A percentile compares a stretch with the other conserved stretches of the same genome.
Conservation (phyloP, 1,140 invertebrate species). For the Cydia splendana region DNA sequence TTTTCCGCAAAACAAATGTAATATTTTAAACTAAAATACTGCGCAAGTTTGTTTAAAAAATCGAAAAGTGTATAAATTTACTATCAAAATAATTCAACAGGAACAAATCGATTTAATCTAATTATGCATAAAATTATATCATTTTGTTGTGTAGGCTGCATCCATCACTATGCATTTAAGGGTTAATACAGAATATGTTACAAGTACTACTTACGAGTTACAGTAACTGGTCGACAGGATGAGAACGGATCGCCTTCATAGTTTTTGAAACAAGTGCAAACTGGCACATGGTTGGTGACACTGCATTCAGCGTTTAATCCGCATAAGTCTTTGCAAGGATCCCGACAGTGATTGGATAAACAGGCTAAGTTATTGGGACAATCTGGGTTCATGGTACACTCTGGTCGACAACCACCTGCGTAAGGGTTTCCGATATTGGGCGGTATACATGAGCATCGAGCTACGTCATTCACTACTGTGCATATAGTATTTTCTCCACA, state of each 20-base stretch:
- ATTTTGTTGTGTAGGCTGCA: too few species aligned
- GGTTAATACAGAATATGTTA: neutral
- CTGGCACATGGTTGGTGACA: slow-evolving; percentile 90
- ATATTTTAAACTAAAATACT: too few species aligned
- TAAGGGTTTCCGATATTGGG: slow-evolving; percentile 92
- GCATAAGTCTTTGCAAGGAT: slow-evolving; percentile 94
- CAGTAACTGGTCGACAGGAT: slow-evolving; percentile 84
- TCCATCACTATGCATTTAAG: too few species aligned
- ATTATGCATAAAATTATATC: too few species aligned
- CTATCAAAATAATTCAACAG: too few species aligned
- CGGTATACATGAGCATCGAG: slow-evolving; percentile 90
- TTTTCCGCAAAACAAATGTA: too few species aligned
- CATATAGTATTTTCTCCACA: slow-evolving; percentile 92
- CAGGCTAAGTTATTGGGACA: slow-evolving; percentile 91
- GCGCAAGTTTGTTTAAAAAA: too few species aligned
- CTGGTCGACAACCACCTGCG: slow-evolving; percentile 87
- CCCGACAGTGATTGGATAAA: slow-evolving; percentile 90
- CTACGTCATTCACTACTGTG: slow-evolving; percentile 83
- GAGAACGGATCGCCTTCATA: slow-evolving; percentile 91
- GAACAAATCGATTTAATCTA: too few species aligned
- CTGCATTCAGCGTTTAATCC: slow-evolving; percentile 90
- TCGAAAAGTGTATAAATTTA: too few species aligned
- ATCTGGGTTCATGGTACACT: slow-evolving; percentile 90
- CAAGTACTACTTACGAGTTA: slow-evolving; percentile 76
- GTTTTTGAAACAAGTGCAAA: slow-evolving; percentile 88